Base-by-base conservation (phyloP, 2,113 vertebrate genomes). In the Lampris megalopsis region DNA sequence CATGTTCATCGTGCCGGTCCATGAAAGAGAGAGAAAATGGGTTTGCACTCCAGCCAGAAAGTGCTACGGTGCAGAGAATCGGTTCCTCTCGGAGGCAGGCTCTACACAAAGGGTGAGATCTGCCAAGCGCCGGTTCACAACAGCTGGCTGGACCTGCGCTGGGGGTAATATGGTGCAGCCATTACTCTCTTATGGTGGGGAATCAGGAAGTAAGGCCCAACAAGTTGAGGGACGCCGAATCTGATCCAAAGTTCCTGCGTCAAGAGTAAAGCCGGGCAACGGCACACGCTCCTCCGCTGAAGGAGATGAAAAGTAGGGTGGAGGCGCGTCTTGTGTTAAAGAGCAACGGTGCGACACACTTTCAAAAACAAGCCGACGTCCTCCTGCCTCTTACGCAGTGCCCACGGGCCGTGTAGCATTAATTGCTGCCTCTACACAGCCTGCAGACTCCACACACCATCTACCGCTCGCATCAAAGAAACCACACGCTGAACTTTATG, bases 391-490 rank as follows among this genome's bases (percentile, higher is more conserved):
- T 85, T 57, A 6, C 73, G 71, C 54, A 59, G 69, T 3, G 90
- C 90, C 91, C 65, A 57, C 69, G 81, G 93, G 84, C 83, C 87
- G 77, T 93, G 94, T 93, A 81, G 88, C 83, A 81, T 91, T 94
- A 94, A 95, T 94, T 94, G 92, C 91, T 83, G 86, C 92, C 90
- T 93, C 88, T 71, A 81, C 85, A 88, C 86, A 90, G 92, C 94
- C 92, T 80, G 91, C 78, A 93, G 94, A 92, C 90, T 89, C 76
- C 79, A 80, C 84, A 85, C 80, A 83, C 71, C 73, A 87, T 87
- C 89, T 78, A 86, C 81, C 75, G 86, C 92, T 87, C 65, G 91
- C 93, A 94, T 95, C 94, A 95, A 95, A 95, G 94, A 92, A 91
- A 82, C 77, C 79, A 90, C 81, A 73, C 60, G 59, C 80, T 86